Evolutionary conservation across 2,797 vertebrate genomes (phyloP).

Genomic region (Malurus leucopterus): DNA sequence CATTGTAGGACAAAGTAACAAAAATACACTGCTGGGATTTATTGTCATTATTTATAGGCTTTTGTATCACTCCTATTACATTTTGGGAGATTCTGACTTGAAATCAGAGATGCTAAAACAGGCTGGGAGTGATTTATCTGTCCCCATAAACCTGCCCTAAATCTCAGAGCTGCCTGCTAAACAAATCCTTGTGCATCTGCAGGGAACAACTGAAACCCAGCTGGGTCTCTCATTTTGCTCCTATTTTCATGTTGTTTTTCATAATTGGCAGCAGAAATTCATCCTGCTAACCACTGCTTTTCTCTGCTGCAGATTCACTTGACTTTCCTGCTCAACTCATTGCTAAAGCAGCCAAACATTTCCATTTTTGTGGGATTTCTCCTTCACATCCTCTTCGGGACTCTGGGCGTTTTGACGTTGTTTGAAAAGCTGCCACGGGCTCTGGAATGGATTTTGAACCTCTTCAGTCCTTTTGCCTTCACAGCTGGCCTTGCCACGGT

Average conservation of each 20-base stretch:
- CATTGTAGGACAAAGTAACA: neutral
- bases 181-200: neutral
- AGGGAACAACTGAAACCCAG: neutral
- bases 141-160: neutral
- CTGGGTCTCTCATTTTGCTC: neutral
- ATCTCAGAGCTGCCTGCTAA: neutral
- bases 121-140: neutral
- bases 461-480: conserved; percentile 84
- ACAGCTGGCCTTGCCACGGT: conserved; percentile 83
- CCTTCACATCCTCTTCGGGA: conserved; percentile 78
- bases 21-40: neutral
- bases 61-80: too few species aligned
- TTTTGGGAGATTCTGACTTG: neutral
- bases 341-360: conserved; percentile 83
- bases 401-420: conserved; percentile 75
- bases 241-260: neutral
- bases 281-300: neutral
- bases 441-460: conserved; percentile 79
- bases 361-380: conserved; percentile 80
- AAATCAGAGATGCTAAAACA: neutral
- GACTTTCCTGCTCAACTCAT: conserved; percentile 85
- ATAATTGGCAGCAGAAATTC: neutral
- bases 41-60: neutral
- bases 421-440: conserved; percentile 74
- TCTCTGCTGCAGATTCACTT: conserved; percentile 79